phyloP scores from a whole-genome alignment of 2,113 vertebrate genomes.

The Brachyhypopomus gauderio region DNA sequence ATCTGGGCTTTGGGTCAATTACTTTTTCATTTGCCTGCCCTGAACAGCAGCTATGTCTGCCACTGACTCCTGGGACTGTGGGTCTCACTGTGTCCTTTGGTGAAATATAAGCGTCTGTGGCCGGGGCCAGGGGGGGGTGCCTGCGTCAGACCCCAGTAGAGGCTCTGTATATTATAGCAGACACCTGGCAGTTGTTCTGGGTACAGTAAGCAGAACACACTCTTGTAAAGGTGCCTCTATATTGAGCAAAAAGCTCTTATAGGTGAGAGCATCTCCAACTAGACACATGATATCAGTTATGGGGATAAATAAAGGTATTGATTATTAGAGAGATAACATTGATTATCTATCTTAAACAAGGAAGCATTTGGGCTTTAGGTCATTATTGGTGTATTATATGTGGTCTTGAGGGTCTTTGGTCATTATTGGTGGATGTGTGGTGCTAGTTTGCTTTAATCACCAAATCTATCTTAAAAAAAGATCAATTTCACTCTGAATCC shows the following conservation, averaged over 20 bases:
- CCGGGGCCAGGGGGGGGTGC: not conserved
- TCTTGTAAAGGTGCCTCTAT: too few relatives aligned
- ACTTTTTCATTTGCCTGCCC: conserved; percentile 65
- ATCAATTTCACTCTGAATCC: conserved; percentile 35
- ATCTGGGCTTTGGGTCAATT: conserved; percentile 65
- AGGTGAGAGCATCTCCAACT: too few relatives aligned
- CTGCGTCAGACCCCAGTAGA: not conserved
- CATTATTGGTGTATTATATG: not conserved
- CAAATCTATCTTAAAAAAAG: conserved; percentile 56
- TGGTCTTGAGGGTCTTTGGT: not conserved
- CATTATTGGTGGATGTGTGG: conserved; percentile 32
- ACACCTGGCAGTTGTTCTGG: too few relatives aligned
- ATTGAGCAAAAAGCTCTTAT: too few relatives aligned
- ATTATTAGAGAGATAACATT: not conserved
- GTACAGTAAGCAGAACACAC: too few relatives aligned
- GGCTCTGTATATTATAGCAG: too few relatives aligned
- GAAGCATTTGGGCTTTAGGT: not conserved
- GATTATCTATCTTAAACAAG: not conserved
- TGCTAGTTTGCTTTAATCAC: conserved; percentile 57
- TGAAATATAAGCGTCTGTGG: not conserved
- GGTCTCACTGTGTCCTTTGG: not conserved
- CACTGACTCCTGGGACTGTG: conserved; percentile 12
- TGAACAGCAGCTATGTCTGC: conserved; percentile 40
- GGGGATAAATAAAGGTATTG: not conserved
- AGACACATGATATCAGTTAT: not conserved